Conservation (phyloP, 2,113 vertebrate species). For the Psilopsiagon aurifrons region DNA sequence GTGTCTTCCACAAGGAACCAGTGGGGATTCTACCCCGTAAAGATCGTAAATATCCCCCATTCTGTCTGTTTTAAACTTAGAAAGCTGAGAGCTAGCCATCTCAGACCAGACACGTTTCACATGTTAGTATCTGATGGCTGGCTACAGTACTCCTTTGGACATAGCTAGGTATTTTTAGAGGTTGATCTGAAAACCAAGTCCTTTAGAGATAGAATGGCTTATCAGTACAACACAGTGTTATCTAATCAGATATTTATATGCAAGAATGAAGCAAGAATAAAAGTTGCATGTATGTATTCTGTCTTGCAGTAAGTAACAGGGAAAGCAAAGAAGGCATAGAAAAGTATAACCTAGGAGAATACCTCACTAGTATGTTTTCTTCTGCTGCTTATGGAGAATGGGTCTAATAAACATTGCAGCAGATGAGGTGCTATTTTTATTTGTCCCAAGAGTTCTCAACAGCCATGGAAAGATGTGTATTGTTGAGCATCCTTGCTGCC, state of each 20-base stretch:
- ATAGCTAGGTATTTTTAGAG: not conserved
- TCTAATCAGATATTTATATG: not conserved
- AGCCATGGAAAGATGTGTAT: not conserved
- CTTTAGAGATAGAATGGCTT: not conserved
- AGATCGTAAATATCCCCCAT: not conserved
- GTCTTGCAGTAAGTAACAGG: not conserved
- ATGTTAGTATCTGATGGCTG: not conserved
- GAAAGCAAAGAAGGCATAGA: not conserved
- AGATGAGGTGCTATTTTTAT: not conserved
- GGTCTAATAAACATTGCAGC: not conserved
- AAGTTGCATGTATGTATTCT: not conserved
- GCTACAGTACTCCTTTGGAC: not conserved
- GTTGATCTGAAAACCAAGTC: not conserved
- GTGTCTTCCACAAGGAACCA: not conserved
- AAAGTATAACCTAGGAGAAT: not conserved
- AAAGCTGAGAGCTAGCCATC: not conserved
- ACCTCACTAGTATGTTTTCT: not conserved
- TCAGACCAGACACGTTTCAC: rapidly evolving
- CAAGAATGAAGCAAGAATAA: not conserved
- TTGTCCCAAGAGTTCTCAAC: not conserved
- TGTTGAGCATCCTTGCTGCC: not conserved
- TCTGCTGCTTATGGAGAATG: not conserved
- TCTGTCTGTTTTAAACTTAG: not conserved
- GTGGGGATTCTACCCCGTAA: not conserved
- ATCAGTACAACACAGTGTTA: not conserved